phyloP scores from a whole-genome alignment of 2,888 invertebrate species.

The Aspidiotus rigidus region DNA sequence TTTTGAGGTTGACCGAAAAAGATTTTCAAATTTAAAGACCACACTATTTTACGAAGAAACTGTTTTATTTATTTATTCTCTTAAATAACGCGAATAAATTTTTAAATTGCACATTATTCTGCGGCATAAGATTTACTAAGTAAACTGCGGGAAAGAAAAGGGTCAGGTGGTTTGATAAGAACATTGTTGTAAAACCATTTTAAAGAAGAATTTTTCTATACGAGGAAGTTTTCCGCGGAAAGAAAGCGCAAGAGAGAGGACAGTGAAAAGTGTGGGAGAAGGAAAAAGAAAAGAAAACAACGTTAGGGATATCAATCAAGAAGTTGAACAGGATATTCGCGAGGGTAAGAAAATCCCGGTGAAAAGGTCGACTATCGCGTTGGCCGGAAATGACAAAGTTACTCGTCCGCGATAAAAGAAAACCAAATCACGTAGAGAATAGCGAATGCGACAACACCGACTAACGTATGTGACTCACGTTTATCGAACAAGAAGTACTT shows the following conservation, averaged over 20 bases:
- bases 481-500: constrained; percentile 31
- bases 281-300: constrained; percentile 9
- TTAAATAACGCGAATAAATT: too few relatives aligned
- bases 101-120: too few relatives aligned
- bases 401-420: constrained; percentile 32
- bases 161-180: constrained; percentile 27
- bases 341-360: constrained; percentile 17
- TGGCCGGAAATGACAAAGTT: constrained; percentile 31
- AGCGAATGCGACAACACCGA: constrained; percentile 24
- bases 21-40: too few relatives aligned
- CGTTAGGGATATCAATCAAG: constrained; percentile 30
- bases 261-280: not conserved
- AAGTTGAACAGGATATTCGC: constrained; percentile 25
- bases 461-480: constrained; percentile 33
- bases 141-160: not conserved
- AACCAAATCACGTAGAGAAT: constrained; percentile 32
- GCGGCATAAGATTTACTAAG: too few relatives aligned
- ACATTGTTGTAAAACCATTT: constrained; percentile 17
- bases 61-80: too few relatives aligned
- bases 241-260: not conserved
- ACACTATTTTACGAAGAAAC: too few relatives aligned
- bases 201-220: not conserved
- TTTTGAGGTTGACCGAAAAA: too few relatives aligned
- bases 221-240: not conserved
- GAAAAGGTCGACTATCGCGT: constrained; percentile 17